Base-by-base conservation (phyloP, 1,140 invertebrate genomes). In the Platyscapa corneri region DNA sequence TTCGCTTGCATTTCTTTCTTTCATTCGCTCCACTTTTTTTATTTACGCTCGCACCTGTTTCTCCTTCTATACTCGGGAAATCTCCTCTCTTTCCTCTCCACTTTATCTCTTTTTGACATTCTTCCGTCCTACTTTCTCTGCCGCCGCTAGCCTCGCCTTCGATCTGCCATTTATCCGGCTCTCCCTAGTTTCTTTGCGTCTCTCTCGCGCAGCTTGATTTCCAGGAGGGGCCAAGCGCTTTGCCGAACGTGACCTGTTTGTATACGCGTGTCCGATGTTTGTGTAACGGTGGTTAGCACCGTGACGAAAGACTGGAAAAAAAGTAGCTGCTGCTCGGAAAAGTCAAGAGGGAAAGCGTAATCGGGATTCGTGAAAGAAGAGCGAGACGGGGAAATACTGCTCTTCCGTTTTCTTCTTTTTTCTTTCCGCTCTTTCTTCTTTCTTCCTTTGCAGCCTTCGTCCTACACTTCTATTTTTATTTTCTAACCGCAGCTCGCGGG, bases 171-270 rank as follows among this genome's bases (percentile, higher is more conserved):
- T 82, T 65, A 81, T 82, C 70, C 75, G 1, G 3, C 34, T 46
- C 39, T 16, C n/a, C 42, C 20, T 12, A 5, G 16, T 32, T 74
- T n/a, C 2, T 32, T 56, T 16, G 6, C 42, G 8, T 60, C 76
- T 64, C 34, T 34, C 53, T 78, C 53, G 14, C 23, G 3, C 32
- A 37, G 14, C 56, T 46, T 39, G 74, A 77, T 77, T 56, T 74
- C 80, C 56, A 34, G 1, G 37, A 30, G 75, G 75, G 82, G 37
- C 42, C 56, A 67, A 83, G n/a, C 74, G 82, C 74, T 27, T 76
- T 65, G n/a, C 32, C 46, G 76, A 56, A 84, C 83, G 83, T 84
- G 83, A 84, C 56, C 83, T 84, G 83, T n/a, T 84, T 84, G 30
- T 70, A 72, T 78, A 84, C 34, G 32, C 3, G 37, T 27, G 39